These are phyloP conservation scores for Drosophila borealis DNA, from an alignment of 2,888 invertebrate genomes.

Conservation along the genomic window DNA sequence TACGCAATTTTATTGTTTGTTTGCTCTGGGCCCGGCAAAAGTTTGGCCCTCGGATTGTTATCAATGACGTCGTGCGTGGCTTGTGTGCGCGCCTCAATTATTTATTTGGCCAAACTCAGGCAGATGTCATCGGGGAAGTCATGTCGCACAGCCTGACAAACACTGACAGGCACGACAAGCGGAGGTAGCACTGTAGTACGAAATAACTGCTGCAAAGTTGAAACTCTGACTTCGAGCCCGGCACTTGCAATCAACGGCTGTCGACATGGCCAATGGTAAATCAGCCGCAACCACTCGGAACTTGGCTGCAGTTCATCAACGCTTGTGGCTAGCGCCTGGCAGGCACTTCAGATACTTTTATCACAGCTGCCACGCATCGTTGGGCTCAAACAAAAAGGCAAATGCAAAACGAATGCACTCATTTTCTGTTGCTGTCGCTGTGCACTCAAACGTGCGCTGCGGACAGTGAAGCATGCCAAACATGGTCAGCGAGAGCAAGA, in stretches of 20 bases:
- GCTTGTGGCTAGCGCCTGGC: slow-evolving; percentile 39
- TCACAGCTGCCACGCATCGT: slow-evolving; percentile 75
- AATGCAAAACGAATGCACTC: slow-evolving; percentile 60
- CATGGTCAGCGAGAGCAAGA: neutral
- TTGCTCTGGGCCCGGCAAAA: slow-evolving; percentile 24
- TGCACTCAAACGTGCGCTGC: slow-evolving; percentile 48
- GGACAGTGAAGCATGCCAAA: slow-evolving; percentile 22
- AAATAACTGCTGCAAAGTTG: neutral
- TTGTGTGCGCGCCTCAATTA: slow-evolving; percentile 38
- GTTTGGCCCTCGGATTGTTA: slow-evolving; percentile 33
- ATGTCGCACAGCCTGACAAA: neutral
- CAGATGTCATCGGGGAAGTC: slow-evolving; percentile 28
- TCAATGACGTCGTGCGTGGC: slow-evolving; percentile 37
- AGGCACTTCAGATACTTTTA: slow-evolving; percentile 71
- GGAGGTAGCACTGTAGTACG: slow-evolving; percentile 5
- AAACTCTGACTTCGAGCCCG: neutral
- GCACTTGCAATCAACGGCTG: slow-evolving; percentile 26
- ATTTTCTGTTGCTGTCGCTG: slow-evolving; percentile 31
- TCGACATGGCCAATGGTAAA: slow-evolving; percentile 2
- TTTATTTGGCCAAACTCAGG: slow-evolving; percentile 52
- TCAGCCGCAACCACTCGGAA: slow-evolving; percentile 26
- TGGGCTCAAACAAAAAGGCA: slow-evolving; percentile 72
- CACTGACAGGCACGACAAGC: too few relatives aligned
- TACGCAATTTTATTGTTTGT: slow-evolving; percentile 65
- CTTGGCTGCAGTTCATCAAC: slow-evolving; percentile 52